Conservation (phyloP, 2,888 invertebrate genomes). For the Conomelus anceps region DNA sequence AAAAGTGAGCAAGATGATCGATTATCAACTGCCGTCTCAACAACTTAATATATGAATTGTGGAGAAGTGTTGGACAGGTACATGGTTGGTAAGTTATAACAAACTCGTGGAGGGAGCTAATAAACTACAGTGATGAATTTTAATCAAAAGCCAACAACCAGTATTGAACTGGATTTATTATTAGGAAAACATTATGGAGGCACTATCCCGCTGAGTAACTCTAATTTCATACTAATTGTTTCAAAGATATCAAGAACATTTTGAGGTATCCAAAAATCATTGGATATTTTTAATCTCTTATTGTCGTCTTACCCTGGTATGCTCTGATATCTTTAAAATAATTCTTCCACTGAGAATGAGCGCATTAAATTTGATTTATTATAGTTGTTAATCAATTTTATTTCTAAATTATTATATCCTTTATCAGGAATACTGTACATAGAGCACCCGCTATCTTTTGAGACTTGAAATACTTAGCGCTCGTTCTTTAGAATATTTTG, state of each 20-base stretch:
- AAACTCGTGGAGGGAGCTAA: neutral
- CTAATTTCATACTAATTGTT: neutral
- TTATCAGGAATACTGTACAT: too few species aligned
- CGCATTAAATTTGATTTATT: too few species aligned
- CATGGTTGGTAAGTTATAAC: neutral
- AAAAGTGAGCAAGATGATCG: neutral
- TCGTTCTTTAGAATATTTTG: too few species aligned
- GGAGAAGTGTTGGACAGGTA: neutral
- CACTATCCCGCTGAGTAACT: neutral
- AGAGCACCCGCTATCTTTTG: too few species aligned
- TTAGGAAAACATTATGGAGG: neutral
- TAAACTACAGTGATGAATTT: neutral
- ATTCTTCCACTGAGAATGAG: too few species aligned
- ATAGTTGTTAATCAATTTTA: too few species aligned
- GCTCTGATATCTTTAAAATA: too few species aligned
- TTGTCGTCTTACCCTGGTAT: too few species aligned
- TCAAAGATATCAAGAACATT: too few species aligned
- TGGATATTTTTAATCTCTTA: neutral
- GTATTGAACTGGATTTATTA: neutral
- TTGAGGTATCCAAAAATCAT: neutral
- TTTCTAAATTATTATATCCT: too few species aligned
- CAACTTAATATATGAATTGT: neutral
- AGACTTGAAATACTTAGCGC: too few species aligned
- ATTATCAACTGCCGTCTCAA: neutral
- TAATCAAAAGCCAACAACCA: neutral